Conservation (phyloP, 2,797 vertebrate species). For the Darevskia nairensis region DNA sequence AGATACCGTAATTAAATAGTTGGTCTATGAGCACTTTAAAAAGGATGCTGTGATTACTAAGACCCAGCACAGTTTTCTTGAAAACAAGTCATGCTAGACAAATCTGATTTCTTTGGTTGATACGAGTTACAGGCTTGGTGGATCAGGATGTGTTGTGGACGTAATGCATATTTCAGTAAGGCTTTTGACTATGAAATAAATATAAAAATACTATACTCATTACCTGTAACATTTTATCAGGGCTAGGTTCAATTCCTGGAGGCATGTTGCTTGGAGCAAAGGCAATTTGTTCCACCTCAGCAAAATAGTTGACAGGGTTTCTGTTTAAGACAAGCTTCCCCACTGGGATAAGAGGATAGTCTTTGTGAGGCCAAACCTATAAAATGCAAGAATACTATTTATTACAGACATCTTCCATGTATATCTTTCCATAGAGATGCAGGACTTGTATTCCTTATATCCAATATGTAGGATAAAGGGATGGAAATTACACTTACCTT, state of each 20-base stretch:
- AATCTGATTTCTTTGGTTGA: too few relatives aligned
- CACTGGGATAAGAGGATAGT: constrained; percentile 93
- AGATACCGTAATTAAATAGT: too few relatives aligned
- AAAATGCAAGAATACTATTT: constrained; percentile 18
- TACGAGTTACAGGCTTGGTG: too few relatives aligned
- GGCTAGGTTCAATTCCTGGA: constrained; percentile 93
- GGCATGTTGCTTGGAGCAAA: constrained; percentile 99
- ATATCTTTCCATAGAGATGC: not conserved
- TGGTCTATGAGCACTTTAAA: too few relatives aligned
- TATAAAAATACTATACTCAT: constrained; percentile 3
- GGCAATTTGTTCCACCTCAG: constrained; percentile 95
- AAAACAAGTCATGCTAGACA: too few relatives aligned
- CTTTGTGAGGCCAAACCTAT: constrained; percentile 92
- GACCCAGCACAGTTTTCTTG: too few relatives aligned
- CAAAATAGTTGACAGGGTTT: constrained; percentile 95
- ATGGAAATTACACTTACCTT: constrained; percentile 81
- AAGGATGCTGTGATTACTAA: too few relatives aligned
- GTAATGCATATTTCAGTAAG: too few relatives aligned
- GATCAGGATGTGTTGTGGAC: too few relatives aligned
- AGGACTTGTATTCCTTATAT: too few relatives aligned
- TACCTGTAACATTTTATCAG: constrained; percentile 99
- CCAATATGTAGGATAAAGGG: not conserved
- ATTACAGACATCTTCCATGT: not conserved
- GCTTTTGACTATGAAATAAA: not conserved
- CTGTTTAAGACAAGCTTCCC: constrained; percentile 94